Base-by-base conservation (phyloP, 2,113 vertebrate species). In the Petrocephalus microphthalmus region DNA sequence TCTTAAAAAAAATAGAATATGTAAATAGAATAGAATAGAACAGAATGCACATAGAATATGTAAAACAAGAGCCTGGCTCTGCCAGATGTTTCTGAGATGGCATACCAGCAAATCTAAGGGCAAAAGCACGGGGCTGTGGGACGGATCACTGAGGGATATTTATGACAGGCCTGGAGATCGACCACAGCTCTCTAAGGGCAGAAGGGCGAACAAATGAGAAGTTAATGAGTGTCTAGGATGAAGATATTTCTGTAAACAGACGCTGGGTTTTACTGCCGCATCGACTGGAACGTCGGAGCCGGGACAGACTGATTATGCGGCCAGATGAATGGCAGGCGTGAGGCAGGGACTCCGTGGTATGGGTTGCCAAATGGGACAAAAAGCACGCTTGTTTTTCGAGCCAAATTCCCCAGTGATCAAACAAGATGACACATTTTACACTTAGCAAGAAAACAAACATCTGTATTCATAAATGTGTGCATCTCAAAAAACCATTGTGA, bases 291-390 rank as follows among this genome's bases (percentile, higher is more conserved):
- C 45, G 8, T 45, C 20, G 19, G 22, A 45, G 81, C 42, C 2
- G 42, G 45, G 81, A 81, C 8, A n/a, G 42, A 49, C 33, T 83
- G 81, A 83, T n/a, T 82, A 47, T n/a, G 45, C 49, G 20, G 45
- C 17, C 81, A 83, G 81, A n/a, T 83, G 81, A 83, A n/a, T 83
- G 81, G n/a, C 81, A 83, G 81, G 49, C 49, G 81, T 11, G 33
- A 17, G 22, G 81, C 20, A 22, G 19, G 81, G 81, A 45, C 45
- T 7, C 81, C 19, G 11, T 49, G 37, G 33, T 11, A 49, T n/a
- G 45, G 45, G 10, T 20, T 4, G 81, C 81, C 81, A 83, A 83
- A 83, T 49, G 45, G 81, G 81, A 83, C 45, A 83, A 83, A 83
- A 83, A 83, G 37, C 81, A 49, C 3, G 19, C 5, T 83, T 22